Percentiles rank a stretch among this genome's conserved stretches.
Evolutionary conservation across 2,888 invertebrate species (phyloP).

Genomic region (Crossocerus cetratus): DNA sequence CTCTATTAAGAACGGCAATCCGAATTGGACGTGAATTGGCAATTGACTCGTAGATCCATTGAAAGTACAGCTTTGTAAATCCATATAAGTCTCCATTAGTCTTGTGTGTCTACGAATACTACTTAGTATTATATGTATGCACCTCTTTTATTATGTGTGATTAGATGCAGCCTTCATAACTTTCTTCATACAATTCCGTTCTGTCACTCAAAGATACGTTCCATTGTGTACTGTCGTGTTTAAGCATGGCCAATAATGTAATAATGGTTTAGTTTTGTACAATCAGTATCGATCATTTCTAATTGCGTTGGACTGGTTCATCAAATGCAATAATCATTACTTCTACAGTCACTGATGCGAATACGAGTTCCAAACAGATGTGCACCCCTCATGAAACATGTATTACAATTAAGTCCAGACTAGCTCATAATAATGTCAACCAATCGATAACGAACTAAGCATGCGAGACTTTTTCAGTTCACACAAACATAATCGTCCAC

Average conservation of each 20-base stretch:
- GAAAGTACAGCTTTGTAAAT: slow-evolving; percentile 56
- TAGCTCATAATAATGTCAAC: no score
- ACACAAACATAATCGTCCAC: slow-evolving; percentile 74
- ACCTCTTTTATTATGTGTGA: slow-evolving; percentile 67
- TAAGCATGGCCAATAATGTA: slow-evolving; percentile 58
- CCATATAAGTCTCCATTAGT: slow-evolving; percentile 55
- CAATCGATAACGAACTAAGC: slow-evolving; percentile 61
- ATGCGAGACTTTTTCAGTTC: slow-evolving; percentile 76
- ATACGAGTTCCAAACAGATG: background rate
- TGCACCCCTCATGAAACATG: background rate
- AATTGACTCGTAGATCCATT: background rate
- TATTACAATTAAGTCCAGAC: background rate
- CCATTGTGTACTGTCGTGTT: slow-evolving; percentile 38
- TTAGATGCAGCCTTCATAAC: slow-evolving; percentile 66
- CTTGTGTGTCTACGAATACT: slow-evolving; percentile 57
- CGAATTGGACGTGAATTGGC: background rate
- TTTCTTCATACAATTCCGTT: slow-evolving; percentile 53
- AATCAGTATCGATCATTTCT: slow-evolving; percentile 41
- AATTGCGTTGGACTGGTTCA: slow-evolving; percentile 24
- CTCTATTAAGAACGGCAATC: background rate
- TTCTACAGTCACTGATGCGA: background rate
- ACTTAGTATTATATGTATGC: slow-evolving; percentile 60
- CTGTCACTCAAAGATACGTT: slow-evolving; percentile 48
- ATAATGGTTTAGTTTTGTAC: slow-evolving; percentile 45
- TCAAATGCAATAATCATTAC: slow-evolving; percentile 4